Evolutionary conservation across 2,113 vertebrate genomes (phyloP), one percentile per base, ranked within the genome.

Genomic region (Entelurus aequoreus): DNA sequence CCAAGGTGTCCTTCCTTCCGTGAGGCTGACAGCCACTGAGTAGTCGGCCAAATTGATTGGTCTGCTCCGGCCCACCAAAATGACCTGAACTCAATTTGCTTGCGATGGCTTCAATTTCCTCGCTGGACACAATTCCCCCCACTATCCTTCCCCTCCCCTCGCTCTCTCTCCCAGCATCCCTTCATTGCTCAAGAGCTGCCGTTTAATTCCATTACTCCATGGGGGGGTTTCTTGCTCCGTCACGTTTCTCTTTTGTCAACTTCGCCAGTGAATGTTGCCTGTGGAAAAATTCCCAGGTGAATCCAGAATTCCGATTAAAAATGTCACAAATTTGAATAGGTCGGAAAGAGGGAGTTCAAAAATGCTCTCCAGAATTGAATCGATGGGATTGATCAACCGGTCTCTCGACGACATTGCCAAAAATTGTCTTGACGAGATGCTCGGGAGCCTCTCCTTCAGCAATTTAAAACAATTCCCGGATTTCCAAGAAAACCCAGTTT

Each of bases 51-150:
- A 88, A 90, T 90, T 90, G 88, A 90, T 90, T 90, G 89, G 86
- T 90, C 87, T 88, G 87, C 89, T 87, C 88, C 88, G 84, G 84
- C 86, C 84, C 87, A 87, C 85, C 88, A 88, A 88, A 84, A 90
- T 87, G 88, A 90, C 86, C 86, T 90, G 89, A 90, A 90, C 89
- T 90, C 88, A 89, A 90, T 90, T 90, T 90, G 88, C 86, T 89
- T 89, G 89, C 86, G 86, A 90, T 90, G 89, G 87, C 88, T 90
- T 90, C 89, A 90, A 90, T 90, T 90, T 90, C 88, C 89, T 89
- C 86, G 84, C 84, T 84, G 85, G 81, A 80, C 80, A 76, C 82
- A 86, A 86, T 81, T 81, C 69, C 78, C 75, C 74, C 59, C n/a
- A 53, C 49, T 55, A 36, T 36, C 48, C 40, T 35, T 19, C 51